These are phyloP conservation scores for Tetranychus truncatus DNA, from an alignment of 2,888 invertebrate species.

Conservation along the genomic window DNA sequence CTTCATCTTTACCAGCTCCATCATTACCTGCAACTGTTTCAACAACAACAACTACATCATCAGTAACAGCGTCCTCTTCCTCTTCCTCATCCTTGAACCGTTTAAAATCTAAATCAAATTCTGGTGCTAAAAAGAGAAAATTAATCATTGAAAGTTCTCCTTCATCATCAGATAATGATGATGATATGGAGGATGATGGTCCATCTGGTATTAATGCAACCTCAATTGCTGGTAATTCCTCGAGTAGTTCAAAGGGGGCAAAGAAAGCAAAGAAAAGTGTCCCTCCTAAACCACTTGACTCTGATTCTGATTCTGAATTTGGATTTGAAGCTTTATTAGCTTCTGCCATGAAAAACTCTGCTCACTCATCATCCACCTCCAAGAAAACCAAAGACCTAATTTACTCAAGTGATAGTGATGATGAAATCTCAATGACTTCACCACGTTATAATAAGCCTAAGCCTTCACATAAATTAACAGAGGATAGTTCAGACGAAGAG, in stretches of 20 bases:
- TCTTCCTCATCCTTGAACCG: neutral
- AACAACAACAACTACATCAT: conserved; percentile 17
- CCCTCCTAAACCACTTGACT: conserved; percentile 21
- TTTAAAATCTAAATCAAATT: conserved; percentile 19
- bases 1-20: neutral
- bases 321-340: conserved; percentile 25
- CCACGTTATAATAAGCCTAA: conserved; percentile 1
- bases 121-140: conserved; percentile 26
- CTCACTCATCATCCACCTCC: neutral
- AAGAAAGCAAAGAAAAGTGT: conserved; percentile 20
- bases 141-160: conserved; percentile 27
- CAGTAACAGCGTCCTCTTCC: conserved; percentile 3
- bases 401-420: conserved; percentile 15
- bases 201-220: conserved; percentile 10
- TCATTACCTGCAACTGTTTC: neutral
- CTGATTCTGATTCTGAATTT: conserved; percentile 25
- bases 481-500: conserved; percentile 11
- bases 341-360: conserved; percentile 15
- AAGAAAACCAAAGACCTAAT: conserved; percentile 13
- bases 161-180: conserved; percentile 21
- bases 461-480: neutral
- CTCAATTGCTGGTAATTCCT: neutral
- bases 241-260: neutral
- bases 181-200: conserved; percentile 8
- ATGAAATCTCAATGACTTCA: conserved; percentile 30